Conservation (phyloP, 2,888 invertebrate genomes). For the Zele albiditarsus region DNA sequence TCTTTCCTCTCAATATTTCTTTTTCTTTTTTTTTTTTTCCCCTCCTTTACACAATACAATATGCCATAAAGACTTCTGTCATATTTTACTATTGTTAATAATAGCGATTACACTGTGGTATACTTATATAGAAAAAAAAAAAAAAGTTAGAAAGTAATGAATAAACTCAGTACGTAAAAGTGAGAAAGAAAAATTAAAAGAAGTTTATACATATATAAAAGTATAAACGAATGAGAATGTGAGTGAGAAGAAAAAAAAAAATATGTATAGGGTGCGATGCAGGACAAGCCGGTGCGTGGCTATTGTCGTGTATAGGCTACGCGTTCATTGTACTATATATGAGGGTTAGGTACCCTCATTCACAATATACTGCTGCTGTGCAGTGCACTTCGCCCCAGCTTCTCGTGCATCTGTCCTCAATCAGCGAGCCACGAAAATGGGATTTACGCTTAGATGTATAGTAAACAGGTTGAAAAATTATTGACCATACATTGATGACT, state of each 20-base stretch:
- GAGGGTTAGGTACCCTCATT: conserved; percentile 59
- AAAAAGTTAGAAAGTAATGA: not conserved
- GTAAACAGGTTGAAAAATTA: conserved; percentile 57
- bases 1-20: not conserved
- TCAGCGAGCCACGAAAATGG: conserved; percentile 70
- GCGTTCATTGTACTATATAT: conserved; percentile 62
- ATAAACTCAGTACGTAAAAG: not conserved
- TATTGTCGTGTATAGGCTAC: conserved; percentile 47
- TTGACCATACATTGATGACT: conserved; percentile 53
- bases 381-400: conserved; percentile 63
- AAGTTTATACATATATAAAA: conserved; percentile 29
- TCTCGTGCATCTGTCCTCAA: conserved; percentile 72
- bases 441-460: conserved; percentile 58
- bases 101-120: no score
- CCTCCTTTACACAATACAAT: no score
- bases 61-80: no score
- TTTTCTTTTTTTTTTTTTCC: not conserved
- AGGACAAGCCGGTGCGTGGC: conserved; percentile 32
- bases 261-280: conserved; percentile 14
- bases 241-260: conserved; percentile 21
- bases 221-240: conserved; percentile 15
- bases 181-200: conserved; percentile 43
- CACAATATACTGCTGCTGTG: conserved; percentile 53
- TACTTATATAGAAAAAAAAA: not conserved
- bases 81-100: no score